Conservation (phyloP, 2,888 invertebrate genomes). For the Trissonchulus latispiculum region DNA sequence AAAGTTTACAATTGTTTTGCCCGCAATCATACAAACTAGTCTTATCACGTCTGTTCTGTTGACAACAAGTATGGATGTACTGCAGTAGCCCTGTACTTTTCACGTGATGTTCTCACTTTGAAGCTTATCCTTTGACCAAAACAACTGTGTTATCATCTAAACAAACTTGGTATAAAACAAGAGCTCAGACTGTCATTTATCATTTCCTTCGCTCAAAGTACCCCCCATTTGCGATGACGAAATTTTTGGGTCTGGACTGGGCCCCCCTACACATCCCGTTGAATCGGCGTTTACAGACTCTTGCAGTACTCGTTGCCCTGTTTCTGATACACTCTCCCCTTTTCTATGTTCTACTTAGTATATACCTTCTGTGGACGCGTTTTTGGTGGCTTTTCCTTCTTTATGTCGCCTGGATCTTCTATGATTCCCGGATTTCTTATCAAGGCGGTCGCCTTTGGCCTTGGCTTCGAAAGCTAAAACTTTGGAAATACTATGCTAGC, state of each 20-base stretch:
- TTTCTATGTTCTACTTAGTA: background rate
- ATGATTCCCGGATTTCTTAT: slow-evolving; percentile 56
- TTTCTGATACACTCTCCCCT: background rate
- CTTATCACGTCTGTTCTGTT: too few relatives aligned
- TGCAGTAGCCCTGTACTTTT: too few relatives aligned
- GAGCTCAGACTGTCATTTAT: too few relatives aligned
- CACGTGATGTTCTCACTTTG: too few relatives aligned
- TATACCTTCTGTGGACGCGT: background rate
- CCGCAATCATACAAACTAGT: too few relatives aligned
- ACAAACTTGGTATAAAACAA: too few relatives aligned
- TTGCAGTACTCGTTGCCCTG: slow-evolving; percentile 53
- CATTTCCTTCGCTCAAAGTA: too few relatives aligned
- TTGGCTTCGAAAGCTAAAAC: slow-evolving; percentile 57
- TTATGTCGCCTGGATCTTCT: slow-evolving; percentile 59
- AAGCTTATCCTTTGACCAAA: too few relatives aligned
- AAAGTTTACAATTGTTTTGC: too few relatives aligned
- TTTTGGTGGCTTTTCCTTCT: slow-evolving; percentile 47
- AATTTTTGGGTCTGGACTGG: slow-evolving; percentile 64
- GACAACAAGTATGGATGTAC: too few relatives aligned
- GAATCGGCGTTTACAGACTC: slow-evolving; percentile 69
- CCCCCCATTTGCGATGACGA: too few relatives aligned
- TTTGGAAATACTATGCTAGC: slow-evolving; percentile 63
- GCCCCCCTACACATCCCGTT: slow-evolving; percentile 69
- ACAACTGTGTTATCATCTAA: too few relatives aligned
- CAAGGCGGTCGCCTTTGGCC: slow-evolving; percentile 50